Percentiles rank a stretch among this genome's conserved stretches.
Evolutionary conservation across 2,888 invertebrate genomes (phyloP).

Genomic region (Cataglyphis altisquamis): DNA sequence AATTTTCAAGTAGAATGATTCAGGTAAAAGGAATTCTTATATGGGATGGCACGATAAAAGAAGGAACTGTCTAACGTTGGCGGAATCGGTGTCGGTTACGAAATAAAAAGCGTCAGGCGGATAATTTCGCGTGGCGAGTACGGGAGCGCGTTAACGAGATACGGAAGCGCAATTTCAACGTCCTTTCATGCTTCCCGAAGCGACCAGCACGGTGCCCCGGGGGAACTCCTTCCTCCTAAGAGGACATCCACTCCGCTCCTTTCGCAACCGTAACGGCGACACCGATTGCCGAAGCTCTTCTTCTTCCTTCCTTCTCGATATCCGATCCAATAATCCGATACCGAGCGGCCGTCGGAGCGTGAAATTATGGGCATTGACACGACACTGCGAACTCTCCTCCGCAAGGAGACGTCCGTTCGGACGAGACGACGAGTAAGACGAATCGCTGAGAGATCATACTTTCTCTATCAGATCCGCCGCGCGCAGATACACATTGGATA

Average conservation of each 20-base stretch:
- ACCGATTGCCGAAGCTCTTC: constrained; percentile 69
- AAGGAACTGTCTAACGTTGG: constrained; percentile 1
- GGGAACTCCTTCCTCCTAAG: constrained; percentile 69
- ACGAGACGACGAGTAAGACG: constrained; percentile 47
- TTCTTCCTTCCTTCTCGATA: constrained; percentile 75
- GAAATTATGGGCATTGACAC: constrained; percentile 82
- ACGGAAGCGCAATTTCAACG: constrained; percentile 73
- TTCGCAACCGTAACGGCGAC: constrained; percentile 51
- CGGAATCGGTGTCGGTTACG: constrained; percentile 26
- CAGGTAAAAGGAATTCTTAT: not conserved
- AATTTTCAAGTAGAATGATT: not conserved
- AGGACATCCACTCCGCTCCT: constrained; percentile 70
- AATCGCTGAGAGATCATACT: constrained; percentile 51
- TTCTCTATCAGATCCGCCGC: constrained; percentile 26
- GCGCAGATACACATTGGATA: constrained; percentile 12
- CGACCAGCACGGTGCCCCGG: constrained; percentile 57
- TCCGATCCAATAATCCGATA: constrained; percentile 82
- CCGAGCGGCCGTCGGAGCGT: constrained; percentile 79
- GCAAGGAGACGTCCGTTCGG: constrained; percentile 51
- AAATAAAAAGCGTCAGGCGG: constrained; percentile 38
- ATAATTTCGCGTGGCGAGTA: constrained; percentile 39
- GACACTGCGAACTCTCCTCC: constrained; percentile 72
- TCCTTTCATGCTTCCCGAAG: constrained; percentile 68
- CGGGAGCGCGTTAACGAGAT: constrained; percentile 61
- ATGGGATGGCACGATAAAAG: not conserved